phyloP scores from a whole-genome alignment of 2,888 invertebrate genomes.

The Panzeria rudis region DNA sequence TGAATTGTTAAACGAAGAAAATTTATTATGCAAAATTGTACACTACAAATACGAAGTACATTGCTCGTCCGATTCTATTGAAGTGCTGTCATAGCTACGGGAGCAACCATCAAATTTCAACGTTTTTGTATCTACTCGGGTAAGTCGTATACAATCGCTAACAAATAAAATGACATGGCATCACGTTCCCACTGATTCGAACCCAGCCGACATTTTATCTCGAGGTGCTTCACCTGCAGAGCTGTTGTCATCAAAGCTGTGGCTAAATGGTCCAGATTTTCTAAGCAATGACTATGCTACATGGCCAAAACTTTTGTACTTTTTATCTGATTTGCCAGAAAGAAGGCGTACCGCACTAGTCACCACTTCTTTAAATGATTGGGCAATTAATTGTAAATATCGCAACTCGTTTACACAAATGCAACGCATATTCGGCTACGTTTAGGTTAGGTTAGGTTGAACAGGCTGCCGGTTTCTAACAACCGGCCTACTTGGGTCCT shows the following conservation, averaged over 20 bases:
- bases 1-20: too few relatives aligned
- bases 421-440: conserved; percentile 39
- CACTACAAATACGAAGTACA: too few relatives aligned
- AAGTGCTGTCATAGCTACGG: conserved; percentile 59
- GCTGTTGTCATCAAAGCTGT: conserved; percentile 20
- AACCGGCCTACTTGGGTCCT: too few relatives aligned
- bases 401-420: conserved; percentile 18
- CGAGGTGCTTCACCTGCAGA: conserved; percentile 37
- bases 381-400: conserved; percentile 20
- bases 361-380: background rate
- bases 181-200: conserved; percentile 54
- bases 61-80: conserved; percentile 65
- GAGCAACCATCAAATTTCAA: conserved; percentile 54
- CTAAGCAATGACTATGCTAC: background rate
- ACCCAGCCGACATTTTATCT: conserved; percentile 47
- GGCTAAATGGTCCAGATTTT: conserved; percentile 32
- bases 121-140: background rate
- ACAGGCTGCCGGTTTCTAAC: too few relatives aligned
- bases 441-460: too few relatives aligned
- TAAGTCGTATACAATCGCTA: conserved; percentile 58
- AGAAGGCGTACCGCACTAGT: conserved; percentile 3
- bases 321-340: conserved; percentile 19
- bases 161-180: conserved; percentile 64
- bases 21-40: too few relatives aligned
- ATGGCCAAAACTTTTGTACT: conserved; percentile 24